Percentiles rank a stretch among this genome's conserved stretches.
Conservation (phyloP, 2,113 vertebrate genomes). For the Lamprologus sp. region DNA sequence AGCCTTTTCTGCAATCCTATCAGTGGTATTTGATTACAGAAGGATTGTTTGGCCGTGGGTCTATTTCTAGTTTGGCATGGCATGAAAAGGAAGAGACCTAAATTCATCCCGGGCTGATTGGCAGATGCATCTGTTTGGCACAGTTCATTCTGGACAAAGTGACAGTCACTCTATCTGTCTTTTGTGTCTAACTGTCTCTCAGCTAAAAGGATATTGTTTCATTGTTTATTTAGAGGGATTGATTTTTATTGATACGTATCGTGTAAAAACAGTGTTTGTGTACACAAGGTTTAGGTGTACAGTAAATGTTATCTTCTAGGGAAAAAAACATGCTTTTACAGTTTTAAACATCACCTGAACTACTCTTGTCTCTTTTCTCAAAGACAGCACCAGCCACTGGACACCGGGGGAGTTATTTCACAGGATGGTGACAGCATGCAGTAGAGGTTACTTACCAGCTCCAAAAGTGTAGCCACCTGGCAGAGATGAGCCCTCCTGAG, state of each 20-base stretch:
- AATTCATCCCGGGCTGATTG: slow-evolving; percentile 55
- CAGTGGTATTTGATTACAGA: slow-evolving; percentile 28
- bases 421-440: slow-evolving; percentile 51
- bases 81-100: slow-evolving; percentile 53
- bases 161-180: neutral
- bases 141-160: neutral
- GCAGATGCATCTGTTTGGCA: slow-evolving; percentile 51
- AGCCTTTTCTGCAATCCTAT: slow-evolving; percentile 8
- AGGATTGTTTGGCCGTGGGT: neutral
- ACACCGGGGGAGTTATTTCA: slow-evolving; percentile 3
- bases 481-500: slow-evolving; percentile 44
- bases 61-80: slow-evolving; percentile 24
- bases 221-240: neutral
- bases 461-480: slow-evolving; percentile 41
- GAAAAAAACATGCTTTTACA: neutral
- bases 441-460: slow-evolving; percentile 41
- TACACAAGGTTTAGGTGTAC: neutral
- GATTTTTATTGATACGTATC: neutral
- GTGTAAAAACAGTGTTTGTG: neutral
- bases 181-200: neutral
- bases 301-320: neutral
- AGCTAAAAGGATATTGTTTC: neutral
- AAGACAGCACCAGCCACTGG: slow-evolving; percentile 16
- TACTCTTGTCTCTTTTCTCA: neutral
- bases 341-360: neutral